Conservation (phyloP, 2,888 invertebrate species). For the Drosophila fungiperda region DNA sequence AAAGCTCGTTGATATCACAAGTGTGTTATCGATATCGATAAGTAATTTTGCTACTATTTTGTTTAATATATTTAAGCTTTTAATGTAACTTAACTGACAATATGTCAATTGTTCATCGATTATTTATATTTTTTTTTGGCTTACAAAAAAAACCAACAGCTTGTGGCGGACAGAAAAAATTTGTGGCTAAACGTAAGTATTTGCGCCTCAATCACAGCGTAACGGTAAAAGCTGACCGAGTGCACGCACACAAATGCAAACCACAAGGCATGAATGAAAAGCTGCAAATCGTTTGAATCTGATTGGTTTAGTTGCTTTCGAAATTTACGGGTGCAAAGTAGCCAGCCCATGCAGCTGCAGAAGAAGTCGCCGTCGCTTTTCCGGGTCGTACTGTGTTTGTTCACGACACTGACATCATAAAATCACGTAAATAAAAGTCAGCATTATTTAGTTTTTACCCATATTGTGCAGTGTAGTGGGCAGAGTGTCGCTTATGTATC, state of each 20-base stretch:
- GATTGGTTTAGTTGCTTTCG: constrained; percentile 63
- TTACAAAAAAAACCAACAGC: constrained; percentile 3
- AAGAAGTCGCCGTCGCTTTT: constrained; percentile 42
- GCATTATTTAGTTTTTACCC: constrained; percentile 62
- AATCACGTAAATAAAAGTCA: constrained; percentile 71
- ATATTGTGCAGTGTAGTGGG: constrained; percentile 1
- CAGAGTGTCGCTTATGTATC: constrained; percentile 38
- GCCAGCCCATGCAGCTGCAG: constrained; percentile 40
- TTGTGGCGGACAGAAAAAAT: neutral
- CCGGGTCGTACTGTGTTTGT: constrained; percentile 35
- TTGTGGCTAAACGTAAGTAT: constrained; percentile 42
- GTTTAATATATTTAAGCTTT: constrained; percentile 8
- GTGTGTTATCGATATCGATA: constrained; percentile 13
- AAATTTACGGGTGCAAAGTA: constrained; percentile 75
- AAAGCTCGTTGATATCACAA: constrained; percentile 28
- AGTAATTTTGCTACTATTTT: neutral
- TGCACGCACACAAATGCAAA: constrained; percentile 23
- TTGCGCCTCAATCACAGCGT: constrained; percentile 5
- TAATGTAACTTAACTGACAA: constrained; percentile 30
- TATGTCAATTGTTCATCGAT: constrained; percentile 31
- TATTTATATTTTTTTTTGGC: constrained; percentile 19
- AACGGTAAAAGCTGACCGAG: constrained; percentile 46
- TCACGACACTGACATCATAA: constrained; percentile 61
- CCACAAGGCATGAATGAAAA: constrained; percentile 69
- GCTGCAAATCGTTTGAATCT: constrained; percentile 43